Evolutionary conservation across 2,888 invertebrate genomes (phyloP).

Genomic region (Folsomia candida): DNA sequence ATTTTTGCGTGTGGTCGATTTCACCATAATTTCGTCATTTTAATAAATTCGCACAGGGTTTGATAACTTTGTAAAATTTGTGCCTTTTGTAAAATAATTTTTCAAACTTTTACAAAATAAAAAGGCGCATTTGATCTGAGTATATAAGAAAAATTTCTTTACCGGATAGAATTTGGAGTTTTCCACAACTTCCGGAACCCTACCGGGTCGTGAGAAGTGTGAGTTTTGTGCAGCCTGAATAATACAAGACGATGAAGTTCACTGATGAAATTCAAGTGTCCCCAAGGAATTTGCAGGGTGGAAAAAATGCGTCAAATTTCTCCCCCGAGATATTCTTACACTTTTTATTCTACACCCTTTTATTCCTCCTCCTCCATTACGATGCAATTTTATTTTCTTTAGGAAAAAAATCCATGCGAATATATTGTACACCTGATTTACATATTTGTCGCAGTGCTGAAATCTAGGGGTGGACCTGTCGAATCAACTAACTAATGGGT

Average conservation of each 20-base stretch:
- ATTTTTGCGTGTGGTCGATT: neutral
- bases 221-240: slow-evolving; percentile 36
- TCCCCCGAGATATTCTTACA: neutral
- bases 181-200: too few relatives aligned
- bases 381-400: neutral
- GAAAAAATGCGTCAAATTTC: slow-evolving; percentile 17
- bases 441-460: neutral
- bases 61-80: too few relatives aligned
- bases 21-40: neutral
- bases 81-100: too few relatives aligned
- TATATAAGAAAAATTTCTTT: neutral
- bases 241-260: slow-evolving; percentile 51
- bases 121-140: neutral
- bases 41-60: too few relatives aligned
- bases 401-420: too few relatives aligned
- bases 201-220: neutral
- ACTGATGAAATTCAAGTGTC: slow-evolving; percentile 51
- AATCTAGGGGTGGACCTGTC: too few relatives aligned
- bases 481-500: too few relatives aligned
- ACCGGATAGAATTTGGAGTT: too few relatives aligned
- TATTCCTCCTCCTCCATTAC: neutral
- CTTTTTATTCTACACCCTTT: too few relatives aligned
- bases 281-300: slow-evolving; percentile 35
- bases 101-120: too few relatives aligned
- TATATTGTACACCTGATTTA: too few relatives aligned